A percentile compares a stretch with the other conserved stretches of the same genome.
phyloP scores from a whole-genome alignment of 2,888 invertebrate species.

The Teleiodes luculella region DNA sequence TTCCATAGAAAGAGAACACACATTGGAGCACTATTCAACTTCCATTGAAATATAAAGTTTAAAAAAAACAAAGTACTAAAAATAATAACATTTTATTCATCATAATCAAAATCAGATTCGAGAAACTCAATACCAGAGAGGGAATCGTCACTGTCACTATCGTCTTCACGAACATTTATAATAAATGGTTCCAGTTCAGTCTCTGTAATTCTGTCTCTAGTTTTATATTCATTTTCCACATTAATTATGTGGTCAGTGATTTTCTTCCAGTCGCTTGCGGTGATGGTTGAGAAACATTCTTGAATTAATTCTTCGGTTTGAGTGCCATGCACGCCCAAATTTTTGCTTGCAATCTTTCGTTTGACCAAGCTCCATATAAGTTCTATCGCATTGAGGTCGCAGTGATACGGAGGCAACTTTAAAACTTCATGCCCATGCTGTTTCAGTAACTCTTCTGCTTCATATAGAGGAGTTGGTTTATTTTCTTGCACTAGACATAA shows the following conservation, averaged over 20 bases:
- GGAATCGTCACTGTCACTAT: slow-evolving; percentile 4
- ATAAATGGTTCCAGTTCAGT: slow-evolving; percentile 6
- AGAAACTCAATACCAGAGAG: slow-evolving; percentile 9
- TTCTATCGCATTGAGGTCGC: slow-evolving; percentile 19
- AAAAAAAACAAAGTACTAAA: slow-evolving; percentile 7
- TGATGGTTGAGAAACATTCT: background rate
- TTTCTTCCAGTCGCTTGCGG: slow-evolving; percentile 1
- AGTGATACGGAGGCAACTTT: slow-evolving; percentile 23
- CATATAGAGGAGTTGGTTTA: slow-evolving; percentile 15
- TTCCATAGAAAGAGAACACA: slow-evolving; percentile 2
- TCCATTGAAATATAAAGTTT: background rate
- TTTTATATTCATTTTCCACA: slow-evolving; percentile 9
- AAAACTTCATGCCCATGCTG: slow-evolving; percentile 25
- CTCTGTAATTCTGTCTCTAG: slow-evolving; percentile 10
- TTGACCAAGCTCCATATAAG: slow-evolving; percentile 22
- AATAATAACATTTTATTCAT: slow-evolving; percentile 5
- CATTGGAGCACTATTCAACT: slow-evolving; percentile 3
- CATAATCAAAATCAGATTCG: slow-evolving; percentile 13
- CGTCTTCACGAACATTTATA: slow-evolving; percentile 2
- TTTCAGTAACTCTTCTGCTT: slow-evolving; percentile 17
- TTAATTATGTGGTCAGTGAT: slow-evolving; percentile 3
- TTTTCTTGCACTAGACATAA: slow-evolving; percentile 24
- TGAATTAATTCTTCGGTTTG: background rate
- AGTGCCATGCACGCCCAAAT: slow-evolving; percentile 12
- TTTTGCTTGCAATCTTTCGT: slow-evolving; percentile 22